These are phyloP conservation scores for Nowickia ferox DNA, from an alignment of 2,888 invertebrate genomes.

Conservation along the genomic window DNA sequence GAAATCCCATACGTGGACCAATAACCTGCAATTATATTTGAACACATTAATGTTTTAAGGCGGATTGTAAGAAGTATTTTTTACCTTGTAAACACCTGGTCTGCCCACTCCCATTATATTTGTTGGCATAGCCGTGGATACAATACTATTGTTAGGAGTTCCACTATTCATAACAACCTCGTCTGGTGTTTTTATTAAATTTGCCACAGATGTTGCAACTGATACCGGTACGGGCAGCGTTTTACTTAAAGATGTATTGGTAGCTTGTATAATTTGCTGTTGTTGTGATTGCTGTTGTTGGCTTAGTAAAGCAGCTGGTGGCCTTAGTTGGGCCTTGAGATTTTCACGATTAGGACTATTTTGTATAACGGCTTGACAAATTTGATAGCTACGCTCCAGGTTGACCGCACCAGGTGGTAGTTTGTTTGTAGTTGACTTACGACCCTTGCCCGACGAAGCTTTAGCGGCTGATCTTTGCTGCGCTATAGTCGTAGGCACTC, in stretches of 20 bases:
- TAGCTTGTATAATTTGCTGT: slow-evolving; percentile 74
- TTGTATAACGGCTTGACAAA: slow-evolving; percentile 96
- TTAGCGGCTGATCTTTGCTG: slow-evolving; percentile 79
- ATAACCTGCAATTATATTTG: slow-evolving; percentile 77
- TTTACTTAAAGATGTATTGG: slow-evolving; percentile 75
- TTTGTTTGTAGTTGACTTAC: slow-evolving; percentile 85
- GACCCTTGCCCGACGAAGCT: slow-evolving; percentile 81
- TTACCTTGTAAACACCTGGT: slow-evolving; percentile 82
- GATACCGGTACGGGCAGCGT: slow-evolving; percentile 73
- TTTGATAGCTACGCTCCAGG: slow-evolving; percentile 96
- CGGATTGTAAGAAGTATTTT: background rate
- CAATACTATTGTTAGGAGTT: slow-evolving; percentile 75
- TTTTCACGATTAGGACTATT: slow-evolving; percentile 96
- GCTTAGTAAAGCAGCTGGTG: slow-evolving; percentile 90
- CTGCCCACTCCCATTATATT: slow-evolving; percentile 81
- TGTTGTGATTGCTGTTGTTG: slow-evolving; percentile 73
- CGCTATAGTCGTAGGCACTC: slow-evolving; percentile 82
- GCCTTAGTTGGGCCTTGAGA: slow-evolving; percentile 91
- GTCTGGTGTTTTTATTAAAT: slow-evolving; percentile 76
- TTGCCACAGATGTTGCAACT: slow-evolving; percentile 76
- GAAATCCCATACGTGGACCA: slow-evolving; percentile 82
- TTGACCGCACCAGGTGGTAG: slow-evolving; percentile 96
- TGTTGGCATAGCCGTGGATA: slow-evolving; percentile 77
- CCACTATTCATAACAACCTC: slow-evolving; percentile 73
- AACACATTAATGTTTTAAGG: background rate